Conservation (phyloP, 2,113 vertebrate genomes). For the Malurus cyaneus region DNA sequence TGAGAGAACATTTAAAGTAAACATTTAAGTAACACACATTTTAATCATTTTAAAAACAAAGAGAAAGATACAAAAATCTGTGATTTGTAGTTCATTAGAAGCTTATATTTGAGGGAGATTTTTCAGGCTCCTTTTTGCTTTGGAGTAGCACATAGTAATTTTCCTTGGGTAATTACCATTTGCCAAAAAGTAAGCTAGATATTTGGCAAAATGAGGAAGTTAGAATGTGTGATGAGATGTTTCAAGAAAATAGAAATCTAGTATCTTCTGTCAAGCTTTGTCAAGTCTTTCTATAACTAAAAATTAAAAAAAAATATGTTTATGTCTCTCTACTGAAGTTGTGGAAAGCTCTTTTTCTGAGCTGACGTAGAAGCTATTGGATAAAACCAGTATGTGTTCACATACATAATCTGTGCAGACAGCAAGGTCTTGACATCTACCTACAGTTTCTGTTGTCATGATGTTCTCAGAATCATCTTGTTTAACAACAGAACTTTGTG, state of each 20-base stretch:
- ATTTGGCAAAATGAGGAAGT: not conserved
- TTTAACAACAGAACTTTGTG: not conserved
- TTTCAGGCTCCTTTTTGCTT: not conserved
- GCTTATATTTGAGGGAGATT: not conserved
- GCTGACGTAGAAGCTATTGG: not conserved
- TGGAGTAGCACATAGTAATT: not conserved
- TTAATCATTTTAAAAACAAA: not conserved
- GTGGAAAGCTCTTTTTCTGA: not conserved
- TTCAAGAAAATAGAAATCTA: not conserved
- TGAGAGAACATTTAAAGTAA: not conserved
- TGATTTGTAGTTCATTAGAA: not conserved
- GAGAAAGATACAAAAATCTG: not conserved
- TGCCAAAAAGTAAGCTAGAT: not conserved
- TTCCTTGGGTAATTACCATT: not conserved
- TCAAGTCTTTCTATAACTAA: not conserved
- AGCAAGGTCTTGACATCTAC: not conserved
- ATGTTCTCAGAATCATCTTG: not conserved
- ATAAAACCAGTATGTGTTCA: not conserved
- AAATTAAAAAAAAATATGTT: not conserved
- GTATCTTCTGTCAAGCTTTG: not conserved
- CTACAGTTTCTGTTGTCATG: not conserved
- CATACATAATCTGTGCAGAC: rapidly evolving
- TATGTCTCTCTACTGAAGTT: not conserved
- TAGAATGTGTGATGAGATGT: not conserved
- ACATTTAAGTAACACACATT: not conserved